Base-by-base conservation (phyloP, 2,888 invertebrate genomes). In the Dicranocentrus wangi region DNA sequence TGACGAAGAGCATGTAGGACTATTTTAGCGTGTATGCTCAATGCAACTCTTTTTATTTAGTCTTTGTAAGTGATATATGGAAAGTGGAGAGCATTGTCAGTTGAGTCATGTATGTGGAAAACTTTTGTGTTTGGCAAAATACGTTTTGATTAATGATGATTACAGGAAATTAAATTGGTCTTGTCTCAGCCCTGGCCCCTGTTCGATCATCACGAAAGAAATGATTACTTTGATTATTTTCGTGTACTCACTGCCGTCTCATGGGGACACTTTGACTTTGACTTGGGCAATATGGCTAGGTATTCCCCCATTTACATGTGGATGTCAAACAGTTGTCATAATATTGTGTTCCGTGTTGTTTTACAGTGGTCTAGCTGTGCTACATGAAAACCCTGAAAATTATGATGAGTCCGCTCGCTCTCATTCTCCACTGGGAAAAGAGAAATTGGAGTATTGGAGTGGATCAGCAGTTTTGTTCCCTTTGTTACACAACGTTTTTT, bases 81-180 rank as follows among this genome's bases (percentile, higher is more conserved):
- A n/a, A n/a, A n/a, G n/a, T n/a, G n/a, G n/a, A n/a, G n/a, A n/a
- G n/a, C n/a, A n/a, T n/a, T n/a, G n/a, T n/a, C n/a, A n/a, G n/a
- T n/a, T n/a, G n/a, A n/a, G n/a, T n/a, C n/a, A n/a, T n/a, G n/a
- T n/a, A n/a, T n/a, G n/a, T n/a, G n/a, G n/a, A n/a, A n/a, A n/a
- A n/a, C n/a, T n/a, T n/a, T n/a, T n/a, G n/a, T n/a, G n/a, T n/a
- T n/a, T n/a, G n/a, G n/a, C n/a, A 32, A 32, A 32, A 7, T 32
- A 32, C 32, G 77, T 53, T 78, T 70, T 78, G 78, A 78, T 78
- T 70, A 78, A 78, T 78, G 78, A 53, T 65, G 78, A 78, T 70
- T 70, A 63, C 78, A 78, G 78, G 78, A 78, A 78, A 78, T 78
- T 78, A 78, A 78, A 78, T 78, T 78, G 78, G 53, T 53, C 21